A percentile compares a stretch with the other conserved stretches of the same genome.
These are phyloP conservation scores for Orbicella faveolata DNA, from an alignment of 64 coral and sea anemone genomes.

Conservation along the genomic window DNA sequence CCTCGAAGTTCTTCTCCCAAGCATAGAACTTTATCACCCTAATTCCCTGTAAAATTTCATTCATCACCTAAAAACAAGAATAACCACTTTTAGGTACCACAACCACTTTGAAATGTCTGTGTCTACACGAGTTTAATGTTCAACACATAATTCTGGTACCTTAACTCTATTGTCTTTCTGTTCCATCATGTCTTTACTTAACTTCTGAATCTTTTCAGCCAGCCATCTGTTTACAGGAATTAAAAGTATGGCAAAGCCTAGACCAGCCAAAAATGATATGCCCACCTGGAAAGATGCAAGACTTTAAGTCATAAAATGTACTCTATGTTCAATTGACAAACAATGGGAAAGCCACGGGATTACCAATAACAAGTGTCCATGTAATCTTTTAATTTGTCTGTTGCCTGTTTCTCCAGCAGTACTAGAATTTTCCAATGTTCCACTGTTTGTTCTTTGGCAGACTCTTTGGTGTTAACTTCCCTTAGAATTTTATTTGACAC, in stretches of 20 bases:
- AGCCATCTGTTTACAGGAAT: constrained; percentile 90
- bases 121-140: neutral
- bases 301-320: neutral
- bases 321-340: neutral
- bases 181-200: constrained; percentile 94
- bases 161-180: constrained; percentile 96
- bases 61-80: constrained; percentile 77
- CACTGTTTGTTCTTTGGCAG: too few relatives aligned
- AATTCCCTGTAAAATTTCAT: constrained; percentile 96
- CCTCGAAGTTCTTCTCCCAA: constrained; percentile 95
- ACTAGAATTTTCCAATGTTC: too few relatives aligned
- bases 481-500: too few relatives aligned
- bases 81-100: neutral
- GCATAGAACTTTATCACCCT: constrained; percentile 99
- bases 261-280: constrained; percentile 85
- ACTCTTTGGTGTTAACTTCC: too few relatives aligned
- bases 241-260: constrained; percentile 85
- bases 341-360: neutral
- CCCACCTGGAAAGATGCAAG: constrained; percentile 69
- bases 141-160: constrained; percentile 28
- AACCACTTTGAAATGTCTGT: neutral
- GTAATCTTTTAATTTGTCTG: too few relatives aligned
- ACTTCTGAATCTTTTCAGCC: constrained; percentile 83
- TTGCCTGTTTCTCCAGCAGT: too few relatives aligned
- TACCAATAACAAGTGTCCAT: too few relatives aligned